Conservation (phyloP, 2,797 vertebrate species). For the Ceryle rudis region DNA sequence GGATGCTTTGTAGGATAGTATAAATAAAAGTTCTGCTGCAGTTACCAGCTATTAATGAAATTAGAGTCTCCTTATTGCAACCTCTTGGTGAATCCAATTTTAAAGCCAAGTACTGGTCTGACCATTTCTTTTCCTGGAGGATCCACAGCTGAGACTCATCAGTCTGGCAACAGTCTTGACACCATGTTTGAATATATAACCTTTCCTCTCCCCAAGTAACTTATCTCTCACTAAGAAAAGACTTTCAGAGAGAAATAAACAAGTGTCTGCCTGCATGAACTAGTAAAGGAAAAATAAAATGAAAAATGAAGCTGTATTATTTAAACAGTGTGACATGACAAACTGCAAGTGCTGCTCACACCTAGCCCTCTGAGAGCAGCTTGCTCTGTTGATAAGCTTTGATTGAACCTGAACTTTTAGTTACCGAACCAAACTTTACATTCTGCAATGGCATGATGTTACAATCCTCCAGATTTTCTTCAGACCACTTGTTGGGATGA, state of each 20-base stretch:
- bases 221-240: slow-evolving; percentile 37
- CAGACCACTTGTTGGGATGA: not conserved
- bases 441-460: not conserved
- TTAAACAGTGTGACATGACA: slow-evolving; percentile 52
- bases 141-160: slow-evolving; percentile 15
- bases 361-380: slow-evolving; percentile 16
- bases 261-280: slow-evolving; percentile 34
- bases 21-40: not conserved
- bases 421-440: not conserved
- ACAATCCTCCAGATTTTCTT: not conserved
- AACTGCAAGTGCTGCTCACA: slow-evolving; percentile 3
- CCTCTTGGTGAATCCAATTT: not conserved
- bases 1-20: not conserved
- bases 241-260: slow-evolving; percentile 48
- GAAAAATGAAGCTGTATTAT: slow-evolving; percentile 42
- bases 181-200: slow-evolving; percentile 25
- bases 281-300: slow-evolving; percentile 46
- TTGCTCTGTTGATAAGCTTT: slow-evolving; percentile 32
- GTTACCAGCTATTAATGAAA: not conserved
- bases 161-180: slow-evolving; percentile 34
- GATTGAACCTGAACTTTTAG: not conserved
- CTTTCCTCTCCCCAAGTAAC: slow-evolving; percentile 28
- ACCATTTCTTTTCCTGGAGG: not conserved
- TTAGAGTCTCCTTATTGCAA: not conserved
- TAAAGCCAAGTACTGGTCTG: not conserved